Conservation (phyloP, 2,113 vertebrate species). For the Clupea harengus region DNA sequence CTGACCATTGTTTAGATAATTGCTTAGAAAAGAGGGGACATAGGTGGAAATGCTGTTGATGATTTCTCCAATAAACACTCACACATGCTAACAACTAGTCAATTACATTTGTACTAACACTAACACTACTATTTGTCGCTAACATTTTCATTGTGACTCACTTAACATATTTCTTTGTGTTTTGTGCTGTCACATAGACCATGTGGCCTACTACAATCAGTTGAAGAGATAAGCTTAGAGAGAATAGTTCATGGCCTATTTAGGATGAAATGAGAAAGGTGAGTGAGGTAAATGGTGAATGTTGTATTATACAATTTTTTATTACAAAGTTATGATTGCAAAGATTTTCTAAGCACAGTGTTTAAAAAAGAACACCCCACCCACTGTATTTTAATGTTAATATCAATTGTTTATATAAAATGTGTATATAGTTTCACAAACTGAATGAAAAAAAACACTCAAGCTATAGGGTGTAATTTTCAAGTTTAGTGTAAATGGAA, state of each 20-base stretch:
- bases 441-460: background rate
- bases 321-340: background rate
- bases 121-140: background rate
- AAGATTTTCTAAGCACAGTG: background rate
- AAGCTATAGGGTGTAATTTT: background rate
- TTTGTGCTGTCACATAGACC: background rate
- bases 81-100: background rate
- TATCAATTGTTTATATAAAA: background rate
- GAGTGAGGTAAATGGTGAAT: background rate
- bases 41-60: conserved; percentile 44
- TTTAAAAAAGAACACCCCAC: background rate
- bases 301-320: background rate
- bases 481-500: background rate
- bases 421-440: background rate
- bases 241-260: background rate
- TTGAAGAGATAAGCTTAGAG: background rate
- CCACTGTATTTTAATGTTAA: background rate
- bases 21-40: conserved; percentile 49
- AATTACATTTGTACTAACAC: background rate
- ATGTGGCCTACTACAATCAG: background rate
- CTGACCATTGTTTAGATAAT: conserved; percentile 45
- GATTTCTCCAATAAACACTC: no score
- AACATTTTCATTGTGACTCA: background rate
- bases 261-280: background rate
- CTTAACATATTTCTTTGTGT: background rate